Conservation (phyloP, 2,888 invertebrate species). For the Pyrocoelia pectoralis region DNA sequence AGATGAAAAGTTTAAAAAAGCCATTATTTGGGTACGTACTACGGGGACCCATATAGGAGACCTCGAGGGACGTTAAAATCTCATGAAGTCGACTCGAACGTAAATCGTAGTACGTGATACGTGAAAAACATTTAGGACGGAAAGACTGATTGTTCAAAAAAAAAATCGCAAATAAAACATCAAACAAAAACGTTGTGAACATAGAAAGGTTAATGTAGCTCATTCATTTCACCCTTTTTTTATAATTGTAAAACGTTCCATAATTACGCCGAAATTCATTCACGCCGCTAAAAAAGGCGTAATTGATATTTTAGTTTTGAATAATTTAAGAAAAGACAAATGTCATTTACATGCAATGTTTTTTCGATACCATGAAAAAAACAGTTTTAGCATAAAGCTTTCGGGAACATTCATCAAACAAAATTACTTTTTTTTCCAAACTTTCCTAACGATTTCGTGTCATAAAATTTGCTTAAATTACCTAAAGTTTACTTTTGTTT, state of each 20-base stretch:
- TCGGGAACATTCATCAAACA: constrained; percentile 23
- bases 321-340: constrained; percentile 16
- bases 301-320: neutral
- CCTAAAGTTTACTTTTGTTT: too few species aligned
- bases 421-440: constrained; percentile 22
- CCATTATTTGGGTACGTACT: neutral
- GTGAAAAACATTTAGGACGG: constrained; percentile 31
- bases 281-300: too few species aligned
- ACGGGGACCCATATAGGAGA: neutral
- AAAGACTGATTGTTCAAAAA: constrained; percentile 30
- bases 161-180: constrained; percentile 29
- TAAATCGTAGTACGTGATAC: constrained; percentile 27
- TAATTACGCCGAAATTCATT: neutral
- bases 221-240: constrained; percentile 25
- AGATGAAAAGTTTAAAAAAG: constrained; percentile 5
- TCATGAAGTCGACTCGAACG: constrained; percentile 28
- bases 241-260: neutral
- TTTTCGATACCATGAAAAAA: constrained; percentile 4
- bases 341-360: constrained; percentile 15
- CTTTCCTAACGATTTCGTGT: too few species aligned
- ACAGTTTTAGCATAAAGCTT: constrained; percentile 24
- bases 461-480: too few species aligned
- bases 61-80: constrained; percentile 14
- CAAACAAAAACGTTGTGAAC: constrained; percentile 31
- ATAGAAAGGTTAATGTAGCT: constrained; percentile 32